Percentiles rank a stretch among this genome's conserved stretches.
Conservation (phyloP, 2,888 invertebrate species). For the Epirrita christyi region DNA sequence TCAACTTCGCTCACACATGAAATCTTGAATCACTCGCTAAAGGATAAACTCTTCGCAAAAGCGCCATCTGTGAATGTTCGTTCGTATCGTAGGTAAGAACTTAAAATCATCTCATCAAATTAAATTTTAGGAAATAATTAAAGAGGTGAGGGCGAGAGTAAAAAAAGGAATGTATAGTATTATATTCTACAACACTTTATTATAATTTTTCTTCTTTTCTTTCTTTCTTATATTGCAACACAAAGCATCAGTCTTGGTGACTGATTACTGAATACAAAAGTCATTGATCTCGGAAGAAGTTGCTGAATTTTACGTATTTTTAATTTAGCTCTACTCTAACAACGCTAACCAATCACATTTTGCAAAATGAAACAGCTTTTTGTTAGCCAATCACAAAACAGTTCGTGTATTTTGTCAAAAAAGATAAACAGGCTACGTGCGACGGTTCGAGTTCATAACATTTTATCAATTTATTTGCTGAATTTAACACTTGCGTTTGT, state of each 20-base stretch:
- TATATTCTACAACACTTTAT: too few relatives aligned
- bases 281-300: too few relatives aligned
- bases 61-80: constrained; percentile 6
- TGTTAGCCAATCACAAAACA: constrained; percentile 64
- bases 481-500: constrained; percentile 3
- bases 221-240: too few relatives aligned
- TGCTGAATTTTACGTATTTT: background rate
- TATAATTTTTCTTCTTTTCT: too few relatives aligned
- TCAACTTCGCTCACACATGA: constrained; percentile 2
- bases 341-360: constrained; percentile 35
- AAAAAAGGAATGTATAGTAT: too few relatives aligned
- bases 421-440: constrained; percentile 56
- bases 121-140: too few relatives aligned
- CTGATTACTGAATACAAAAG: too few relatives aligned
- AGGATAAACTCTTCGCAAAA: background rate
- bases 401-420: constrained; percentile 72
- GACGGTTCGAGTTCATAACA: background rate
- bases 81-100: too few relatives aligned
- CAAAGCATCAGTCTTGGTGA: background rate
- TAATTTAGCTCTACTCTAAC: too few relatives aligned
- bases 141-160: too few relatives aligned
- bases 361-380: background rate
- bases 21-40: background rate
- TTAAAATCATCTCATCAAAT: too few relatives aligned
- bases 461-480: constrained; percentile 7